Conservation (phyloP, 2,797 vertebrate species). For the Oreochromis grahami region DNA sequence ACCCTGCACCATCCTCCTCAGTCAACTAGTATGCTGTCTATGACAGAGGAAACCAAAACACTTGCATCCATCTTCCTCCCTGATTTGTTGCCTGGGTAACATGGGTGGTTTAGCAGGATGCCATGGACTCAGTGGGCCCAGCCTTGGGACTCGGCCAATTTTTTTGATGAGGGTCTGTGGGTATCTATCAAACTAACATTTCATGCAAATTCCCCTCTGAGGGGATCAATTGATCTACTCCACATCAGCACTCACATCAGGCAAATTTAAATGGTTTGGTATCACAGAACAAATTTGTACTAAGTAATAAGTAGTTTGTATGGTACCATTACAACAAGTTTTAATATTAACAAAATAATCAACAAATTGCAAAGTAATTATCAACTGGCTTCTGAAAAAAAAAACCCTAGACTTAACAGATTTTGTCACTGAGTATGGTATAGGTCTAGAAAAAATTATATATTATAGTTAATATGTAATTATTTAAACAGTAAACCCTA, state of each 20-base stretch:
- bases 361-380: not conserved
- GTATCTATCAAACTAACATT: conserved; percentile 39
- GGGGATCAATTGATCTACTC: conserved; percentile 5
- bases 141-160: conserved; percentile 29
- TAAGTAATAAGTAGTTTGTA: not conserved
- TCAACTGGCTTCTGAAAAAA: not conserved
- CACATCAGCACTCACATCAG: not conserved
- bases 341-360: not conserved
- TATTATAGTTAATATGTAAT: not conserved
- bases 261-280: not conserved
- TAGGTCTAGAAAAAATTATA: not conserved
- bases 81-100: conserved; percentile 40
- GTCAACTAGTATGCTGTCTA: conserved; percentile 31
- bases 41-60: conserved; percentile 2
- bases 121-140: conserved; percentile 18
- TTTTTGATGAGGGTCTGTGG: conserved; percentile 44
- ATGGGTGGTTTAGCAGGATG: conserved; percentile 1
- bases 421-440: not conserved
- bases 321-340: not conserved
- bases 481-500: not conserved
- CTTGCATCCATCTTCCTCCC: conserved; percentile 51
- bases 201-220: conserved; percentile 10
- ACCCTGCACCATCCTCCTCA: not conserved
- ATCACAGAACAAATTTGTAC: not conserved
- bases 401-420: no score